These are phyloP conservation scores for Coreius guichenoti DNA, from an alignment of 2,797 vertebrate species.

Conservation along the genomic window DNA sequence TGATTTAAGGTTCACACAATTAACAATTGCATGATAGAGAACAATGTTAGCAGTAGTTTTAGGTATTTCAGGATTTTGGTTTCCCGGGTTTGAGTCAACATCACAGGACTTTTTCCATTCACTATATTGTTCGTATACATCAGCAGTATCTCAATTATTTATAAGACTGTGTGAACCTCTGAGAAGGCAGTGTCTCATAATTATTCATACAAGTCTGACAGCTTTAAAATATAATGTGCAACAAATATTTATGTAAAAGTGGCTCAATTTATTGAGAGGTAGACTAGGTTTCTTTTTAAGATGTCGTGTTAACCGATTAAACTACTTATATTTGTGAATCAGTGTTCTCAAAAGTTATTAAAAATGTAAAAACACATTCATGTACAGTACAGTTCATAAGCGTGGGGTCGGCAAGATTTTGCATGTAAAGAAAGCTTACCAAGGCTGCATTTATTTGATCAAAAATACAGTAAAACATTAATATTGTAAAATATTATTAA, in stretches of 20 bases:
- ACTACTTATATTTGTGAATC: neutral
- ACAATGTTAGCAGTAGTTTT: neutral
- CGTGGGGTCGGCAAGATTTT: neutral
- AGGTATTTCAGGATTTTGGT: neutral
- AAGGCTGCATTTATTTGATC: neutral
- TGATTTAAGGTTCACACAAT: neutral
- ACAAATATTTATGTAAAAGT: neutral
- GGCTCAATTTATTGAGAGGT: neutral
- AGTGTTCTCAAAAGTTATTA: too few relatives aligned
- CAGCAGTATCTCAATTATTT: neutral
- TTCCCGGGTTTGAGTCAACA: neutral
- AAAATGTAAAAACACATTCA: neutral
- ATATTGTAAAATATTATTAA: neutral
- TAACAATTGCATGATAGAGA: neutral
- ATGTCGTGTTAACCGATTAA: neutral
- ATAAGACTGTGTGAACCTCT: neutral
- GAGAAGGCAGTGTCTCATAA: neutral
- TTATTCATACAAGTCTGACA: neutral
- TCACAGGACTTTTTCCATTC: neutral
- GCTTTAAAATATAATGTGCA: neutral
- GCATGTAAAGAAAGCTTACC: neutral
- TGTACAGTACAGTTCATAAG: neutral
- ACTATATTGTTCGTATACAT: neutral
- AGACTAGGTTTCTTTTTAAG: neutral
- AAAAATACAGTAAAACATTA: neutral